Percentiles rank a stretch among this genome's conserved stretches.
These are phyloP conservation scores for Lycocerus yunnanus DNA, from an alignment of 2,888 invertebrate species.

Conservation along the genomic window DNA sequence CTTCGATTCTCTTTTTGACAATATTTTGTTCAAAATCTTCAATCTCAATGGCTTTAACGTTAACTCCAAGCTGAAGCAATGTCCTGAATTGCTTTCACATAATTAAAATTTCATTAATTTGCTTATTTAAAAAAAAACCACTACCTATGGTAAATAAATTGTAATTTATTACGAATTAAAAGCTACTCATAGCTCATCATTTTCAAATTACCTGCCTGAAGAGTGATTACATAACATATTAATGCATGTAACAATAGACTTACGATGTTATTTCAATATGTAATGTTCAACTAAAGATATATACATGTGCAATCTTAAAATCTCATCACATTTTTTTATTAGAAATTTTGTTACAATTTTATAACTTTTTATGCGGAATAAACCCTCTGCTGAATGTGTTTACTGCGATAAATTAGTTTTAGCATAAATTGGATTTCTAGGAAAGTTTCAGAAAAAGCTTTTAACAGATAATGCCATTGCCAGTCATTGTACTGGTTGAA, in stretches of 20 bases:
- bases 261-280: not conserved
- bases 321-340: not conserved
- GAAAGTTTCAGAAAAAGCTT: not conserved
- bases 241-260: not conserved
- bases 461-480: not conserved
- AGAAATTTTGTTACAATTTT: not conserved
- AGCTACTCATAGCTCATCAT: not conserved
- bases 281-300: not conserved
- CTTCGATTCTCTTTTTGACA: too few relatives aligned
- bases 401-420: not conserved
- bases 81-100: not conserved
- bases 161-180: not conserved
- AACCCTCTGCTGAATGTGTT: not conserved
- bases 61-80: too few relatives aligned
- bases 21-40: too few relatives aligned
- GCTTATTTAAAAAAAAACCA: not conserved
- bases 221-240: not conserved
- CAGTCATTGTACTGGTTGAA: not conserved
- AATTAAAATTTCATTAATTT: too few relatives aligned
- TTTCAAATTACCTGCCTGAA: not conserved
- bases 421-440: not conserved
- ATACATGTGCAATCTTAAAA: not conserved
- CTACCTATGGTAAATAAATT: not conserved
- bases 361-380: not conserved
- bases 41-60: too few relatives aligned